A percentile compares a stretch with the other conserved stretches of the same genome.
Conservation (phyloP, 2,797 vertebrate species). For the Mionectes olivaceus region DNA sequence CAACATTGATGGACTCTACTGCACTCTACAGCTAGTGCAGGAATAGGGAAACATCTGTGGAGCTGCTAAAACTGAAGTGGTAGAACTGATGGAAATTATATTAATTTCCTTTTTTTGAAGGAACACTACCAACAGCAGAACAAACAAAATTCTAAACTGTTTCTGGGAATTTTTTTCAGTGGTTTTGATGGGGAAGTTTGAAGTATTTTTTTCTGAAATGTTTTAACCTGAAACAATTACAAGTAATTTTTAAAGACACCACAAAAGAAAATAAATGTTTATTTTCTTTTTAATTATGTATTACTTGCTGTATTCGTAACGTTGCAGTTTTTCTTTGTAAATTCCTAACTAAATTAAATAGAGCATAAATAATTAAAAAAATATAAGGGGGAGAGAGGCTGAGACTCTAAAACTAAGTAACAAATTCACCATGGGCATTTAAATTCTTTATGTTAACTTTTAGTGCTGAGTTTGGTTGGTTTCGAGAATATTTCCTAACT, state of each 20-base stretch:
- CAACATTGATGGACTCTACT: background rate
- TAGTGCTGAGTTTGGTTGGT: background rate
- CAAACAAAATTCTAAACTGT: background rate
- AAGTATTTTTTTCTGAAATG: background rate
- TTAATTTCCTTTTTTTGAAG: background rate
- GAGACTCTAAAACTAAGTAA: background rate
- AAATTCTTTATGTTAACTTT: background rate
- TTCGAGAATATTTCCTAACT: background rate
- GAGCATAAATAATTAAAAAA: background rate
- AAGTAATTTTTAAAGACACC: background rate
- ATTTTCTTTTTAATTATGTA: background rate
- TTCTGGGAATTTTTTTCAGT: background rate
- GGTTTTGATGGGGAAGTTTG: background rate
- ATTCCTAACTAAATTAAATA: background rate
- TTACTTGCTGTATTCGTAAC: background rate
- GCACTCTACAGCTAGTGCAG: background rate
- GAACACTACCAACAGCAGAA: background rate
- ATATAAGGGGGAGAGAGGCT: background rate
- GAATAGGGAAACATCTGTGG: background rate
- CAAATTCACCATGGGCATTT: background rate
- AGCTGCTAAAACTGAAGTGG: background rate
- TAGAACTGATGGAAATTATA: background rate
- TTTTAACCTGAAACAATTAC: background rate
- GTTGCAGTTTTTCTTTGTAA: background rate
- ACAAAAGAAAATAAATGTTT: background rate